Conservation (phyloP, 1,140 invertebrate species). For the Pachyrhynchus sulphureomaculatus region DNA sequence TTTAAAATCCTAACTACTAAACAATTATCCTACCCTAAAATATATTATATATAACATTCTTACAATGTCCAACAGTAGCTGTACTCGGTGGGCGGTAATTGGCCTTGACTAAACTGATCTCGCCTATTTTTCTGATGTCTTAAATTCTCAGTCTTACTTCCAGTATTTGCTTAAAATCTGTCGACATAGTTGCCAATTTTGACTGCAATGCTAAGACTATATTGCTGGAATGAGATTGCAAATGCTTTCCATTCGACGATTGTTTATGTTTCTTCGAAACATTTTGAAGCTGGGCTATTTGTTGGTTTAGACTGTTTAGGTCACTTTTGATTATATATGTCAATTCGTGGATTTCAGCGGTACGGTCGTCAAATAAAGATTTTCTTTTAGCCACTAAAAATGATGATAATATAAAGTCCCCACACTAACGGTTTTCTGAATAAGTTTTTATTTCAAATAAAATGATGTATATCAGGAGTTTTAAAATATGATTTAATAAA, state of each 20-base stretch:
- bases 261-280: slow-evolving; percentile 70
- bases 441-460: too few species aligned
- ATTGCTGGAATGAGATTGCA: slow-evolving; percentile 93
- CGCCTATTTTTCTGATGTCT: slow-evolving; percentile 91
- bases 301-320: slow-evolving; percentile 90
- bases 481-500: too few species aligned
- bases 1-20: too few species aligned
- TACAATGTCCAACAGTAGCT: slow-evolving; percentile 34
- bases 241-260: slow-evolving; percentile 69
- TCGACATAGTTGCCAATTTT: slow-evolving; percentile 94
- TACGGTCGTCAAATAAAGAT: slow-evolving; percentile 94
- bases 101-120: slow-evolving; percentile 90
- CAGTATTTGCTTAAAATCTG: slow-evolving; percentile 92
- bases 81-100: slow-evolving; percentile 67
- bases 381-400: slow-evolving; percentile 93
- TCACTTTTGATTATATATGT: slow-evolving; percentile 98
- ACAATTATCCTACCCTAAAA: too few species aligned
- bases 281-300: slow-evolving; percentile 87
- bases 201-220: slow-evolving; percentile 94
- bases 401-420: too few species aligned
- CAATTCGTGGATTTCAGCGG: slow-evolving; percentile 94
- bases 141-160: slow-evolving; percentile 91
- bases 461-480: too few species aligned
- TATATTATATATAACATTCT: slow-evolving; percentile 1
- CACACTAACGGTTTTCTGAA: too few species aligned